Conservation (phyloP, 2,888 invertebrate species). For the Ferrisia virgata region DNA sequence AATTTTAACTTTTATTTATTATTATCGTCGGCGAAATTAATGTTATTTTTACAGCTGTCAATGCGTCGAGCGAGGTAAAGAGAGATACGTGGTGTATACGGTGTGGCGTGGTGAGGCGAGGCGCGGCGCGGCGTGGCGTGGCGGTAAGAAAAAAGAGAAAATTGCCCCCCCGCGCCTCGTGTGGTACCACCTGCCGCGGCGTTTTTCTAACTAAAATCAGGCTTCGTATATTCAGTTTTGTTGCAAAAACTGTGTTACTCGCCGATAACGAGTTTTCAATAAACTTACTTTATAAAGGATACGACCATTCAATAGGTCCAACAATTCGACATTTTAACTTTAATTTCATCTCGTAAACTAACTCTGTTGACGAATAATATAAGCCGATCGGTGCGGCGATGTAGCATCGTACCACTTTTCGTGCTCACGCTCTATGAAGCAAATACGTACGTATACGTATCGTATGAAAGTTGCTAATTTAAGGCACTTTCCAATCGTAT, state of each 20-base stretch:
- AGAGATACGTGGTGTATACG: no score
- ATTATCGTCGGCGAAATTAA: conserved; percentile 27
- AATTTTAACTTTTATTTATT: conserved; percentile 30
- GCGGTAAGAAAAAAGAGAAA: background rate
- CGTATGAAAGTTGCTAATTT: no score
- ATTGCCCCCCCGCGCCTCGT: background rate
- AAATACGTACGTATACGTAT: no score
- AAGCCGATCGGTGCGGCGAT: no score
- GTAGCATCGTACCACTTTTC: no score
- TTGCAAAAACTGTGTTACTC: conserved; percentile 14
- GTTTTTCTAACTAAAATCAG: background rate
- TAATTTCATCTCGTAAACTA: background rate
- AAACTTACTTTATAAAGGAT: background rate
- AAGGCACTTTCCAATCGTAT: no score
- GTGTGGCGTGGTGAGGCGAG: no score
- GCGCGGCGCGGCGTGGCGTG: no score
- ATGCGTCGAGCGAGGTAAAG: background rate
- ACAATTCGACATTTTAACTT: conserved; percentile 18
- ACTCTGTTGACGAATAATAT: background rate
- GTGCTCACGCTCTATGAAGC: no score
- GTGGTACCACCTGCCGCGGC: background rate
- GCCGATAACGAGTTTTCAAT: conserved; percentile 15
- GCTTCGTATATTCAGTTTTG: background rate
- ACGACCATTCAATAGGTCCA: conserved; percentile 15
- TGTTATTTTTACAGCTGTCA: conserved; percentile 28